Conservation (phyloP, 2,888 invertebrate species). For the Tubiluchus corallicola region DNA sequence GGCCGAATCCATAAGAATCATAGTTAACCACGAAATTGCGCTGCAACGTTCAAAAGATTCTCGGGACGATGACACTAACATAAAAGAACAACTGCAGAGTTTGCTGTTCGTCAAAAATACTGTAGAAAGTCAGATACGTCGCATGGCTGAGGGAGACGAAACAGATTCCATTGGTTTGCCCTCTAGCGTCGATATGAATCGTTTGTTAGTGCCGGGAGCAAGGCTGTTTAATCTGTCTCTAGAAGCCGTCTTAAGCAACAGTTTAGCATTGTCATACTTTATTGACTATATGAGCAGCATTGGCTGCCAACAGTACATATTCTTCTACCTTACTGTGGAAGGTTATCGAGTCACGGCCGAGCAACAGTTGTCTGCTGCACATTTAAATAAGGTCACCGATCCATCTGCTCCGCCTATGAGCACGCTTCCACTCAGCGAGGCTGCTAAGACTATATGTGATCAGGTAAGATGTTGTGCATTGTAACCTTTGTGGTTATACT, state of each 20-base stretch:
- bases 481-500: too few species aligned
- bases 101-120: slow-evolving; percentile 56
- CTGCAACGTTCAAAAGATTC: slow-evolving; percentile 55
- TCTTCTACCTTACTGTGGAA: slow-evolving; percentile 58
- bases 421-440: too few species aligned
- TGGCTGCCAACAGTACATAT: slow-evolving; percentile 49
- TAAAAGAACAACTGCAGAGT: slow-evolving; percentile 69
- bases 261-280: slow-evolving; percentile 52
- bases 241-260: slow-evolving; percentile 53
- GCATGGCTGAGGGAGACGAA: slow-evolving; percentile 35
- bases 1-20: slow-evolving; percentile 54
- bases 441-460: too few species aligned
- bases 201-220: too few species aligned
- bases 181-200: slow-evolving; percentile 12
- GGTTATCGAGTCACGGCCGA: slow-evolving; percentile 44
- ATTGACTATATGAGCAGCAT: slow-evolving; percentile 51
- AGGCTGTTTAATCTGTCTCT: slow-evolving; percentile 43
- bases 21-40: slow-evolving; percentile 58
- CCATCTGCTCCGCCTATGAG: slow-evolving; percentile 10
- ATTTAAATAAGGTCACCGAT: slow-evolving; percentile 10
- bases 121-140: slow-evolving; percentile 43
- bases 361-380: slow-evolving; percentile 37
- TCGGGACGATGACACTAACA: slow-evolving; percentile 53
- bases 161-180: slow-evolving; percentile 21
- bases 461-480: too few species aligned